A percentile compares a stretch with the other conserved stretches of the same genome.
Evolutionary conservation across 2,888 invertebrate species (phyloP).

Genomic region (Lysandra bellargus): DNA sequence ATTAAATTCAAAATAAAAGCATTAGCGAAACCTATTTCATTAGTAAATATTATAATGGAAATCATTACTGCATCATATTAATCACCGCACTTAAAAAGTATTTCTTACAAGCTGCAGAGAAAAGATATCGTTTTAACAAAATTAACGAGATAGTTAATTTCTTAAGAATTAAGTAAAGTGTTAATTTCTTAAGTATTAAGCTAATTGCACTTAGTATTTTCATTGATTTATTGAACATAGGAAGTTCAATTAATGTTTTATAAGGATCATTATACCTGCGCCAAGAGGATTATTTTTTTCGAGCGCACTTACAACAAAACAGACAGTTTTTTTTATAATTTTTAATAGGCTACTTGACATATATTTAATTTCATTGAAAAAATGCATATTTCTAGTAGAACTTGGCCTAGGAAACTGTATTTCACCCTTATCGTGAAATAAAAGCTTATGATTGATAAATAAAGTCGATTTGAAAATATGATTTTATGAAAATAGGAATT

Average conservation of each 20-base stretch:
- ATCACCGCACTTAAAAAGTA: neutral
- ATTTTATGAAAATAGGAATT: too few species aligned
- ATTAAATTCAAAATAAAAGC: neutral
- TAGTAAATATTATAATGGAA: neutral
- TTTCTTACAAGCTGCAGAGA: neutral
- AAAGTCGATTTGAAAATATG: too few species aligned
- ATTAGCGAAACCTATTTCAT: neutral
- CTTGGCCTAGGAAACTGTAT: too few species aligned
- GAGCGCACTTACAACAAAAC: too few species aligned
- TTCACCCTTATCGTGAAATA: too few species aligned
- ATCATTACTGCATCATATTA: neutral
- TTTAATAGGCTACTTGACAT: too few species aligned
- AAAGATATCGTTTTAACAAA: neutral
- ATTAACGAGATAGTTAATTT: neutral
- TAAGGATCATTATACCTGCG: too few species aligned
- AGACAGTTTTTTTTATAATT: too few species aligned
- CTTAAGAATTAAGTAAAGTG: neutral
- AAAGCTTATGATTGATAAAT: too few species aligned
- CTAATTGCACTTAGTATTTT: neutral
- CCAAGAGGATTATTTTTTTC: too few species aligned
- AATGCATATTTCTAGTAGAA: too few species aligned
- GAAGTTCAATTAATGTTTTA: neutral
- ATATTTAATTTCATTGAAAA: too few species aligned
- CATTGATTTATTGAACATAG: neutral
- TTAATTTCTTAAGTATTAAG: neutral